Evolutionary conservation across 2,797 vertebrate genomes (phyloP).

Genomic region (Pelochelys cantorii): DNA sequence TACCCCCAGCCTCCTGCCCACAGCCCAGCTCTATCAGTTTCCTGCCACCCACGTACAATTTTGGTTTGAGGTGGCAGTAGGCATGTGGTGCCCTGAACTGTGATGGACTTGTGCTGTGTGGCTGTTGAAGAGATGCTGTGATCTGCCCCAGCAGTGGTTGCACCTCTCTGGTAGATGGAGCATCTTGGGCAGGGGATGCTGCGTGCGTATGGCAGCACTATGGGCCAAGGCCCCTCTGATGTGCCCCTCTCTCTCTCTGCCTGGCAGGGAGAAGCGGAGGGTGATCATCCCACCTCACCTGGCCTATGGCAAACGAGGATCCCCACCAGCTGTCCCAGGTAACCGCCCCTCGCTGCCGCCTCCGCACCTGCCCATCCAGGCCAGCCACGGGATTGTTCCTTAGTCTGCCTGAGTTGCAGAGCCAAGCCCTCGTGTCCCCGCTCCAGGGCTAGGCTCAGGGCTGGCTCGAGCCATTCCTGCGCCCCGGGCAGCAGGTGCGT

Average conservation of each 20-base stretch:
- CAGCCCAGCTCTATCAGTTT: background rate
- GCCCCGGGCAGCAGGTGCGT: too few species aligned
- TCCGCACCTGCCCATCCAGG: background rate
- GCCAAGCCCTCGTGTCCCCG: background rate
- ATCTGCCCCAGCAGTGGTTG: background rate
- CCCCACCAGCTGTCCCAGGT: constrained; percentile 95
- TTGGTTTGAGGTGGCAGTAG: background rate
- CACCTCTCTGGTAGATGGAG: background rate
- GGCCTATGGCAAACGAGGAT: constrained; percentile 95
- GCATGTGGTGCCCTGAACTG: background rate
- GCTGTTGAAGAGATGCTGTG: background rate
- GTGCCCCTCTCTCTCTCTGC: constrained; percentile 10
- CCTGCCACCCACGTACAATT: background rate
- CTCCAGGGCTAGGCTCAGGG: background rate
- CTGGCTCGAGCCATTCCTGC: too few species aligned
- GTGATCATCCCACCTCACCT: constrained; percentile 92
- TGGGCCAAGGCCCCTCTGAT: background rate
- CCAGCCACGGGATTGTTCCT: background rate
- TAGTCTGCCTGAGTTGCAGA: background rate
- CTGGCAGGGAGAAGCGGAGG: constrained; percentile 93
- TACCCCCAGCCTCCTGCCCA: background rate
- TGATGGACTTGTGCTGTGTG: background rate
- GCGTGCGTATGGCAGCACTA: background rate
- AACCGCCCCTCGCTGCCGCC: constrained; percentile 19
- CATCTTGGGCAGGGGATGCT: background rate